Evolutionary conservation across 1,140 invertebrate genomes (phyloP).

Genomic region (Dinoponera quadriceps): DNA sequence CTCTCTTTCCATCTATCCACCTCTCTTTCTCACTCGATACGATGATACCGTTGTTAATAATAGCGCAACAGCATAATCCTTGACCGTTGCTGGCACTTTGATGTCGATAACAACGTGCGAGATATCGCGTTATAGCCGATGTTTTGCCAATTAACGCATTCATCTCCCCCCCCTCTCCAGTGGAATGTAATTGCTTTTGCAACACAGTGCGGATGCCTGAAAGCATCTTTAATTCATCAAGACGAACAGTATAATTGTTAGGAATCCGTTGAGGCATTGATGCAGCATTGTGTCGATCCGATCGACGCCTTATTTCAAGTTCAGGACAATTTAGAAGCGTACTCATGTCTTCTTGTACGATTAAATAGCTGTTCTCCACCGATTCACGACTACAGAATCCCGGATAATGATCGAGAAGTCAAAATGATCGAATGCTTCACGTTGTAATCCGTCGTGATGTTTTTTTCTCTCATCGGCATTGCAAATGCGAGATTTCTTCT

Average conservation of each 20-base stretch:
- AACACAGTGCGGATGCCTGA: not conserved
- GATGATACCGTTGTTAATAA: constrained; percentile 42
- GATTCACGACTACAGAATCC: too few species aligned
- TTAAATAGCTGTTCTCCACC: too few species aligned
- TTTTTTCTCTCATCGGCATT: too few species aligned
- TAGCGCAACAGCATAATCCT: constrained; percentile 33
- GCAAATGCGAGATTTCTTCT: too few species aligned
- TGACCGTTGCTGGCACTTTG: constrained; percentile 38
- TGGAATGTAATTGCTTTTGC: constrained; percentile 10
- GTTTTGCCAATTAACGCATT: constrained; percentile 8
- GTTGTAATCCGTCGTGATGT: too few species aligned
- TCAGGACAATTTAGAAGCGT: not conserved
- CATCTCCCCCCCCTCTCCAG: not conserved
- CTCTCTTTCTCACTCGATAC: not conserved
- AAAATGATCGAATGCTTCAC: too few species aligned
- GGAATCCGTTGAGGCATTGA: not conserved
- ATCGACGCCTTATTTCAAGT: not conserved
- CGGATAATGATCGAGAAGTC: too few species aligned
- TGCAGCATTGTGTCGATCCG: not conserved
- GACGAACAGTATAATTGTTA: not conserved
- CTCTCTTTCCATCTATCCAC: not conserved
- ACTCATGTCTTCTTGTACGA: too few species aligned
- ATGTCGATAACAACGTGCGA: constrained; percentile 21
- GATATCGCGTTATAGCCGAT: constrained; percentile 2
- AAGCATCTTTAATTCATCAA: constrained; percentile 3